Conservation (phyloP, 2,113 vertebrate species). For the Beaufortia kweichowensis region DNA sequence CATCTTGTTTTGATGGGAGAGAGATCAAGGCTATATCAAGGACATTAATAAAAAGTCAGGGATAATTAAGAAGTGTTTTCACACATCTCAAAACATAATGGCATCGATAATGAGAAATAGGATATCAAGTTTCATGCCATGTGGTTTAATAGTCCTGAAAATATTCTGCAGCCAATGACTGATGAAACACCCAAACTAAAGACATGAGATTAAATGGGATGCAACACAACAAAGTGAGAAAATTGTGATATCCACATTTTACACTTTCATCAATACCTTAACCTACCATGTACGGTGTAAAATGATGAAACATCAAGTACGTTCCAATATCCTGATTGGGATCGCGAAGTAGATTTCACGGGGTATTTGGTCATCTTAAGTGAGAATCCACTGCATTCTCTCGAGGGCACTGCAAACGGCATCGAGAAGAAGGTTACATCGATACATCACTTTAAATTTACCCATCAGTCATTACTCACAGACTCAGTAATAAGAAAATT, state of each 20-base stretch:
- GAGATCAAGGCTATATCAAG: conserved; percentile 23
- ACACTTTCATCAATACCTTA: neutral
- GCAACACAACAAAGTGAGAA: conserved; percentile 3
- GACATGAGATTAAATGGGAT: conserved; percentile 4
- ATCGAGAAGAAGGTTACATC: no score
- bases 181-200: conserved; percentile 9
- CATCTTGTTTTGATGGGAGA: conserved; percentile 34
- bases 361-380: conserved; percentile 20
- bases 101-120: conserved; percentile 17
- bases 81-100: conserved; percentile 41
- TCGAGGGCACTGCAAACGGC: neutral
- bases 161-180: neutral
- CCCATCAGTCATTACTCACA: no score
- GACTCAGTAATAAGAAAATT: no score
- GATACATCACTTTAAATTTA: no score
- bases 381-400: conserved; percentile 1
- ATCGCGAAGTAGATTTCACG: conserved; percentile 17
- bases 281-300: conserved; percentile 1
- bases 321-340: neutral
- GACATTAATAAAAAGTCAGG: conserved; percentile 13
- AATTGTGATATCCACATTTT: neutral
- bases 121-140: conserved; percentile 16
- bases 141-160: conserved; percentile 21
- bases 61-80: conserved; percentile 50
- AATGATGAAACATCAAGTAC: neutral